Base-by-base conservation (phyloP, 2,113 vertebrate genomes). In the Zootoca vivipara region DNA sequence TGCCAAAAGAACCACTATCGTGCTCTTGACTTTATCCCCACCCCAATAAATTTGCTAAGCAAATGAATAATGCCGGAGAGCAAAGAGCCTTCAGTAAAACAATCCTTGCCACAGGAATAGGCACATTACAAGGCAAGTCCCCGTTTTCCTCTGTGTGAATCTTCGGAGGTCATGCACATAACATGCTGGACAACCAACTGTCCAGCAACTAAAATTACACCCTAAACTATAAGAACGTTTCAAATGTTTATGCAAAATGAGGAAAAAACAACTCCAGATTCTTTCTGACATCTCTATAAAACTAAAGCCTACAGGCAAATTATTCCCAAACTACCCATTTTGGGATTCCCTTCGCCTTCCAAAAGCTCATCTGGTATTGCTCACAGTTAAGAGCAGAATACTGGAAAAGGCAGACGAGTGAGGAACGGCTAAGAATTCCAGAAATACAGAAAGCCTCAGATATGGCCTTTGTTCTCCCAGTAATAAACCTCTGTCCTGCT, bases 371-470 rank as follows among this genome's bases (percentile, higher is more conserved):
- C 90, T 95, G 93, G 91, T 81, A 87, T 33, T 2, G 0, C 85
- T 91, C 90, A 88, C 65, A 78, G 91, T 87, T 92, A 91, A 20
- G 79, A 92, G 52, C 74, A n/a, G 80, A 77, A 78, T 78, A 78
- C 65, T 87, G 85, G 80, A 67, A 86, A 13, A 84, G 82, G 40
- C 42, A 86, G 64, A 78, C 64, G 75, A 77, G 79, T 86, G 72
- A 90, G 46, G 42, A 70, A 86, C 30, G 64, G 42, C 35, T 78
- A 70, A 79, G 75, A 83, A 85, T 79, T 80, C 69, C 87, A 88
- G 46, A 74, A 92, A 79, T 40, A 20, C 74, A 91, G 84, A 89
- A 91, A 90, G 5, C 85, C 89, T 67, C 87, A 92, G 69, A 87
- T 67, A 80, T 16, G 35, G 83, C 70, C 92, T 91, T 85, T 82